Conservation (phyloP, 2,888 invertebrate genomes). For the Eupithecia vulgata region DNA sequence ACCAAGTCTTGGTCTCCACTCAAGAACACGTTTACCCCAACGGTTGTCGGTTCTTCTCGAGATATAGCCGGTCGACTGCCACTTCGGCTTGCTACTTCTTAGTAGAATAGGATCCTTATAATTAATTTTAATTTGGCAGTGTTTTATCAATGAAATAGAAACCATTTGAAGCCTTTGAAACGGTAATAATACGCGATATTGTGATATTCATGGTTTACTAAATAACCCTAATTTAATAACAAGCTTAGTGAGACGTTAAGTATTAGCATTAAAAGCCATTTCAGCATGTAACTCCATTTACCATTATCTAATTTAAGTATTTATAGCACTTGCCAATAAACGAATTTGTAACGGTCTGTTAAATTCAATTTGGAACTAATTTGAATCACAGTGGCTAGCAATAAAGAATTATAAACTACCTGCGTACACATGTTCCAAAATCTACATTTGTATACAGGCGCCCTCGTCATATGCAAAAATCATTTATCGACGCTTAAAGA, state of each 20-base stretch:
- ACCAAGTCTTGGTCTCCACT: too few species aligned
- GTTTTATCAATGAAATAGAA: neutral
- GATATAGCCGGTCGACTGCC: too few species aligned
- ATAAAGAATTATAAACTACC: conserved; percentile 65
- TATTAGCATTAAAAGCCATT: conserved; percentile 55
- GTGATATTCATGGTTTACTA: conserved; percentile 31
- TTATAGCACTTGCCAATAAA: conserved; percentile 66
- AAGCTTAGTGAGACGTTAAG: conserved; percentile 38
- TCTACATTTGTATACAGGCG: conserved; percentile 61
- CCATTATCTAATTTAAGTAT: conserved; percentile 63
- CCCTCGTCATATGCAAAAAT: conserved; percentile 80
- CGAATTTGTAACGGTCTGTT: conserved; percentile 74
- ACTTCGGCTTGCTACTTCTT: too few species aligned
- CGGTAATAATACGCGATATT: conserved; percentile 17
- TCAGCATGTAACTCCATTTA: conserved; percentile 55
- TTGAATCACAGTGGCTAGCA: conserved; percentile 67
- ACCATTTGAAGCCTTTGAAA: conserved; percentile 20
- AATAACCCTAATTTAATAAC: conserved; percentile 38
- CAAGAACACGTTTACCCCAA: too few species aligned
- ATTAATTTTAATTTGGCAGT: neutral
- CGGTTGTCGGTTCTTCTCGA: too few species aligned
- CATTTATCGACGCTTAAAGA: conserved; percentile 80
- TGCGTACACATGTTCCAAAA: conserved; percentile 74
- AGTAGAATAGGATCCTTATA: too few species aligned
- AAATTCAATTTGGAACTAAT: conserved; percentile 67